Conservation (phyloP, 2,888 invertebrate species). For the Perdita meconis region DNA sequence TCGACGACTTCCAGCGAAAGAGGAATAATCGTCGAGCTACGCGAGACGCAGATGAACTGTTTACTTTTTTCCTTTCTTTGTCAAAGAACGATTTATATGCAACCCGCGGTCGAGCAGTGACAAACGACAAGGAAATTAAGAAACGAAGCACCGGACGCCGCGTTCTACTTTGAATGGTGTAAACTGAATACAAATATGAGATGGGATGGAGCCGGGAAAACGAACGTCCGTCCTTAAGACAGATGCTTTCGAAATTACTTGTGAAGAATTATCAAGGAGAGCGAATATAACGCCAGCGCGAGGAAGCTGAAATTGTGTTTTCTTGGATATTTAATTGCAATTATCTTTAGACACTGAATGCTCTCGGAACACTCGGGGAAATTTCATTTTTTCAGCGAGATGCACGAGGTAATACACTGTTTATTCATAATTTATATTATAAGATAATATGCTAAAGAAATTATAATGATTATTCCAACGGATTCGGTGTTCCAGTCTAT, state of each 20-base stretch:
- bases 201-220: not conserved
- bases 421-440: no score
- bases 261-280: conserved; percentile 3
- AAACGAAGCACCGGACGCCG: not conserved
- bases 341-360: not conserved
- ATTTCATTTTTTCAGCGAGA: no score
- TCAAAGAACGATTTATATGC: conserved; percentile 47
- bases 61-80: conserved; percentile 30
- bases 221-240: conserved; percentile 12
- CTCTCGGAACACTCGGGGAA: no score
- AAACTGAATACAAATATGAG: conserved; percentile 24
- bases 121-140: conserved; percentile 32
- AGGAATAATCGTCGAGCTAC: conserved; percentile 54
- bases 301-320: not conserved
- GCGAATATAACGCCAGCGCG: not conserved
- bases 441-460: no score
- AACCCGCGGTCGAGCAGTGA: conserved; percentile 20
- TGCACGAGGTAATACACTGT: no score
- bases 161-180: not conserved
- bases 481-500: no score
- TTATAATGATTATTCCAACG: no score
- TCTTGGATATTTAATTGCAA: not conserved
- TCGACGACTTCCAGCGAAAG: conserved; percentile 31
- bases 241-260: conserved; percentile 2
- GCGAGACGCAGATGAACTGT: conserved; percentile 9